Conservation (phyloP, 2,113 vertebrate genomes). For the Apaloderma vittatum region DNA sequence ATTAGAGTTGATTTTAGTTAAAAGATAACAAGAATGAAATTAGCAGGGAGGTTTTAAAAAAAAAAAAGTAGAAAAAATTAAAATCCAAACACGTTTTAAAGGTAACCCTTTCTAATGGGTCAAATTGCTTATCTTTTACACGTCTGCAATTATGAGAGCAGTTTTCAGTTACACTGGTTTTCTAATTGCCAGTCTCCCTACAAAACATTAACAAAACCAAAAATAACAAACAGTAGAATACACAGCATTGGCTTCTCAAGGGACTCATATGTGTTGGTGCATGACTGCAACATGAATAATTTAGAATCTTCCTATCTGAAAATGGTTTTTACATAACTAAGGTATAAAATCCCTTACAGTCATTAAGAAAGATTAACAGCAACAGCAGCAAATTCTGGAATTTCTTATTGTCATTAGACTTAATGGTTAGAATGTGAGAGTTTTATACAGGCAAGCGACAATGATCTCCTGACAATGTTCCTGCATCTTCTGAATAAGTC, state of each 20-base stretch:
- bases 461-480: not conserved
- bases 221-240: conserved; percentile 39
- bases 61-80: not conserved
- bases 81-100: conserved; percentile 28
- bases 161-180: not conserved
- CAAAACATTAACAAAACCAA: conserved; percentile 55
- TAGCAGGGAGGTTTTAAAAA: not conserved
- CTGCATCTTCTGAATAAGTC: not conserved
- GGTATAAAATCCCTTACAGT: conserved; percentile 47
- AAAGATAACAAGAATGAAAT: conserved; percentile 30
- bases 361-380: conserved; percentile 69
- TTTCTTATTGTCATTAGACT: conserved; percentile 31
- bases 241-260: conserved; percentile 61
- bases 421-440: not conserved
- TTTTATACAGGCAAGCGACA: not conserved
- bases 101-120: not conserved
- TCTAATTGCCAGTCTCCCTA: conserved; percentile 40
- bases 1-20: not conserved
- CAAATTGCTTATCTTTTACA: not conserved
- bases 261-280: conserved; percentile 38
- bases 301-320: conserved; percentile 59
- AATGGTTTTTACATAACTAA: conserved; percentile 60
- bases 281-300: conserved; percentile 77
- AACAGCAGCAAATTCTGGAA: not conserved
- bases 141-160: not conserved